Conservation (phyloP, 2,888 invertebrate species). For the Julus scandinavius region DNA sequence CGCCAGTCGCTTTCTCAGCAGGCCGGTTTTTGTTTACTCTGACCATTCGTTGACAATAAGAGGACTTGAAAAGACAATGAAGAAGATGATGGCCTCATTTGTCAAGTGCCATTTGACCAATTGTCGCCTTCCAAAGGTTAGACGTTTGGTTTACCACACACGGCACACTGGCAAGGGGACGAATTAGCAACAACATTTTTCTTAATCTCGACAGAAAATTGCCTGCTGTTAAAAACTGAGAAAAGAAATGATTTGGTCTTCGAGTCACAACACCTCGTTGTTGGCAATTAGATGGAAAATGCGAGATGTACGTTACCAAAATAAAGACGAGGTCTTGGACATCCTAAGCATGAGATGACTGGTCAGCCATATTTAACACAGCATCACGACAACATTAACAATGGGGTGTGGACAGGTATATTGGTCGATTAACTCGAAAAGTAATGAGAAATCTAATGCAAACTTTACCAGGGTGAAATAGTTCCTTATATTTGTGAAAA, state of each 20-base stretch:
- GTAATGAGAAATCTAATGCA: too few relatives aligned
- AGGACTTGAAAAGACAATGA: conserved; percentile 11
- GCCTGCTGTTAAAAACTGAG: background rate
- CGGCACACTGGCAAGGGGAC: background rate
- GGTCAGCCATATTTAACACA: too few relatives aligned
- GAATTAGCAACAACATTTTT: background rate
- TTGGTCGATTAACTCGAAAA: too few relatives aligned
- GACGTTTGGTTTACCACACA: conserved; percentile 2
- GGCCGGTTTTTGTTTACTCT: background rate
- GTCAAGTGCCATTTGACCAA: conserved; percentile 3
- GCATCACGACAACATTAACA: too few relatives aligned
- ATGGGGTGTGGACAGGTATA: too few relatives aligned
- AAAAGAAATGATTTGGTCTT: background rate
- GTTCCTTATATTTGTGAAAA: too few relatives aligned
- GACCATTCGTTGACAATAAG: background rate
- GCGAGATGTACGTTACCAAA: background rate
- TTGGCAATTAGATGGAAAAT: background rate
- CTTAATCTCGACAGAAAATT: background rate
- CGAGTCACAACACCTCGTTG: background rate
- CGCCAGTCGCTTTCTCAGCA: background rate
- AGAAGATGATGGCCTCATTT: background rate
- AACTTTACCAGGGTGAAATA: too few relatives aligned
- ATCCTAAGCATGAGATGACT: too few relatives aligned
- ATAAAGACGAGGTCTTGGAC: too few relatives aligned
- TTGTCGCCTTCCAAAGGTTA: background rate